Evolutionary conservation across 2,797 vertebrate genomes (phyloP).

Genomic region (Otus scops): DNA sequence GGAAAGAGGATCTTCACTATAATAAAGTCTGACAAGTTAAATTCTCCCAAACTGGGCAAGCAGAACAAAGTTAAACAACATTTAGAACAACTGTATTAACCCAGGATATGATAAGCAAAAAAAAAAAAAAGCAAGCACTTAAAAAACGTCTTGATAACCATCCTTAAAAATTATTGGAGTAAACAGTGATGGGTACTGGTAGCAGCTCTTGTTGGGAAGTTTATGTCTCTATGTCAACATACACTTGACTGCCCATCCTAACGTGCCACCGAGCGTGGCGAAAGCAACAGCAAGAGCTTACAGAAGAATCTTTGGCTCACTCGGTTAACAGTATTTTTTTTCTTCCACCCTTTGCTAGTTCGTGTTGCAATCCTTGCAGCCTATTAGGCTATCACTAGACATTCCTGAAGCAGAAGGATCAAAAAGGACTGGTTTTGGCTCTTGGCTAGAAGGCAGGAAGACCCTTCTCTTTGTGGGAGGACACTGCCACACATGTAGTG

Average conservation of each 20-base stretch:
- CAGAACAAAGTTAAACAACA: neutral
- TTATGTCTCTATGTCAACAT: neutral
- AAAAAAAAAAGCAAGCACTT: neutral
- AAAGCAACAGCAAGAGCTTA: neutral
- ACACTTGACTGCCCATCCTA: neutral
- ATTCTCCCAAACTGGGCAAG: slow-evolving; percentile 14
- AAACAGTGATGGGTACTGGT: neutral
- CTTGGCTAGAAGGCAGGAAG: neutral
- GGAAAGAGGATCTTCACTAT: slow-evolving; percentile 5
- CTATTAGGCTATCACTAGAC: neutral
- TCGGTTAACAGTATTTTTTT: neutral
- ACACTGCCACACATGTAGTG: neutral
- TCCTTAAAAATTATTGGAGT: neutral
- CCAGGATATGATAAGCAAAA: neutral
- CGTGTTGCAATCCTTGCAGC: neutral
- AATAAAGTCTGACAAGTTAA: slow-evolving; percentile 24
- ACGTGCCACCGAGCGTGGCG: fast-evolving
- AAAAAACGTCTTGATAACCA: neutral
- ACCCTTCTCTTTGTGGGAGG: neutral
- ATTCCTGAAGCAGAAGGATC: neutral
- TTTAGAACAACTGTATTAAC: neutral
- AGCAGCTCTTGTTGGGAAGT: neutral
- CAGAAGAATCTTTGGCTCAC: neutral
- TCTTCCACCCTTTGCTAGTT: neutral
- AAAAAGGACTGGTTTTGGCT: neutral